Percentiles rank a stretch among this genome's conserved stretches.
These are phyloP conservation scores for Oreochromis grahami DNA, from an alignment of 2,797 vertebrate genomes.

Conservation along the genomic window DNA sequence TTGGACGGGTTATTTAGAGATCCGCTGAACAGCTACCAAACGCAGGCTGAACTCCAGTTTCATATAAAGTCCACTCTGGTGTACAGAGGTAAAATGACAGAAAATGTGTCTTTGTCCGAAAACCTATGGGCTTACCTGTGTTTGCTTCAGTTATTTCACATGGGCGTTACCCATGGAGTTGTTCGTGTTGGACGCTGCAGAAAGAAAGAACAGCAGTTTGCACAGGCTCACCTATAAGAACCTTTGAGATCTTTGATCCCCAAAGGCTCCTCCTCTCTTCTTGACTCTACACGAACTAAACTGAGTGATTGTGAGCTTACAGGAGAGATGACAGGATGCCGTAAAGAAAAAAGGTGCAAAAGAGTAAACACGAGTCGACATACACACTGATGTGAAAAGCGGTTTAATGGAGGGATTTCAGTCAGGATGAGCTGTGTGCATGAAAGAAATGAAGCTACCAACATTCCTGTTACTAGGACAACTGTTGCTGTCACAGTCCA, in stretches of 20 bases:
- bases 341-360: rapidly evolving
- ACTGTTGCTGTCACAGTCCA: neutral
- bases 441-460: neutral
- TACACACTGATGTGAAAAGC: neutral
- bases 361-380: rapidly evolving
- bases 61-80: neutral
- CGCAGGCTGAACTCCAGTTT: neutral
- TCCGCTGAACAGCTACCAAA: neutral
- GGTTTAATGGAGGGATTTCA: neutral
- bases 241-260: neutral
- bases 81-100: neutral
- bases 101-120: neutral
- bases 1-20: neutral
- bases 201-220: neutral
- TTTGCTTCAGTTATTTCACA: neutral
- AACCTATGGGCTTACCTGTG: neutral
- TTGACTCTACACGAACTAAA: neutral
- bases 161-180: neutral
- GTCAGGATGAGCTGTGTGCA: neutral
- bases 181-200: neutral
- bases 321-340: neutral
- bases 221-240: neutral
- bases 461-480: neutral
- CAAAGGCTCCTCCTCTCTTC: neutral
- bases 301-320: neutral